Conservation (phyloP, 2,113 vertebrate genomes). For the Lutjanus erythropterus region DNA sequence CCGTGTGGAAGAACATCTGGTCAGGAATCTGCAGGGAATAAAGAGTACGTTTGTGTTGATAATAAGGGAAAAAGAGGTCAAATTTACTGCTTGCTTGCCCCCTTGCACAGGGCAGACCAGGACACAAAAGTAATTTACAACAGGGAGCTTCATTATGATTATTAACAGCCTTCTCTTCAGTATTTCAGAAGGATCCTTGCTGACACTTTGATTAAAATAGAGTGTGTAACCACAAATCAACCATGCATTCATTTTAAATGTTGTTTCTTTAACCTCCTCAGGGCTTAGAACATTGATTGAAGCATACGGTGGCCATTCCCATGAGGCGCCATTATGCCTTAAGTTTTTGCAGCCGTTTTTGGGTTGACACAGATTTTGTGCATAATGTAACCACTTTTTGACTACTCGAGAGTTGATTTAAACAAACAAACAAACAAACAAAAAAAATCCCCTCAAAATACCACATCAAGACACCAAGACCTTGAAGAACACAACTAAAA, state of each 20-base stretch:
- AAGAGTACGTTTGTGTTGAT: background rate
- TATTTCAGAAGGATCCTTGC: background rate
- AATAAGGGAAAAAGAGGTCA: background rate
- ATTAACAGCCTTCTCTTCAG: background rate
- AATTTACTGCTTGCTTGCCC: background rate
- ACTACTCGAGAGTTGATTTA: too few relatives aligned
- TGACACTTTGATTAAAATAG: background rate
- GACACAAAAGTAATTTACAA: background rate
- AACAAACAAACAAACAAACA: too few relatives aligned
- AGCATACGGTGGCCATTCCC: too few relatives aligned
- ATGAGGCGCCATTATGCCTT: too few relatives aligned
- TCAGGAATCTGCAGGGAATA: conserved; percentile 91
- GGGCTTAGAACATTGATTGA: too few relatives aligned
- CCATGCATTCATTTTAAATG: background rate
- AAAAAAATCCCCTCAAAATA: too few relatives aligned
- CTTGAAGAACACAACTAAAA: too few relatives aligned
- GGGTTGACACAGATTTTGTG: too few relatives aligned
- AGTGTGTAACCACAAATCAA: background rate
- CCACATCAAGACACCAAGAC: too few relatives aligned
- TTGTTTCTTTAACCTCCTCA: background rate
- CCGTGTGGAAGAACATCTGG: conserved; percentile 99
- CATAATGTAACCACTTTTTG: too few relatives aligned
- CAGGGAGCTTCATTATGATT: background rate
- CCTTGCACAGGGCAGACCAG: background rate
- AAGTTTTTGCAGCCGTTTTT: too few relatives aligned